phyloP scores from a whole-genome alignment of 2,113 vertebrate species.

The Tachycineta bicolor region DNA sequence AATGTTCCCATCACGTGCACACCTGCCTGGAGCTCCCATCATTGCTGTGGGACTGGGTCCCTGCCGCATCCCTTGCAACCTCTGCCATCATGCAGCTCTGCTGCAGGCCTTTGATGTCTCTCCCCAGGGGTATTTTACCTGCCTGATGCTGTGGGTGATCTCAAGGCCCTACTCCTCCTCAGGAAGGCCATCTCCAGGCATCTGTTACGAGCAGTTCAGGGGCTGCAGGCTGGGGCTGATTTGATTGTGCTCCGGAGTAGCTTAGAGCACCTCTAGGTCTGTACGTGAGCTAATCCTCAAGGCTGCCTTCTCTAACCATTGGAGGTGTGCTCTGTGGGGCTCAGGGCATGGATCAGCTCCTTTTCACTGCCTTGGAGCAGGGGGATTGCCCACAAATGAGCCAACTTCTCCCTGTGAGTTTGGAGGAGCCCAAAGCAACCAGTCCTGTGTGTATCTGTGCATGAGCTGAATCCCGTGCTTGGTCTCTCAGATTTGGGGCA shows the following conservation, averaged over 20 bases:
- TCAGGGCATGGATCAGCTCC: not conserved
- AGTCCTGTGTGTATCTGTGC: accelerated
- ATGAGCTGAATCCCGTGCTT: not conserved
- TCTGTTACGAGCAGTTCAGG: not conserved
- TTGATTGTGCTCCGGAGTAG: not conserved
- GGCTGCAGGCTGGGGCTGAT: not conserved
- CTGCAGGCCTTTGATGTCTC: not conserved
- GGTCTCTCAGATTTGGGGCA: not conserved
- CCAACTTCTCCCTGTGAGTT: accelerated
- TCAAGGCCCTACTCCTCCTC: not conserved
- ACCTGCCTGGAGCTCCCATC: not conserved
- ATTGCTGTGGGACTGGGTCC: accelerated
- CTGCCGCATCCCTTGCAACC: not conserved
- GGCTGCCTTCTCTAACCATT: not conserved
- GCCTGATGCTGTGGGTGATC: not conserved
- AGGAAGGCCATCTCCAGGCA: not conserved
- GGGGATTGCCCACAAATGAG: not conserved
- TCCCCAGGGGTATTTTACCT: not conserved
- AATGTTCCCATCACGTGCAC: not conserved
- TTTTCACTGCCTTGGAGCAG: not conserved
- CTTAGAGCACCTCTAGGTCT: not conserved
- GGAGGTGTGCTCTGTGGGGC: not conserved
- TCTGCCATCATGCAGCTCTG: not conserved
- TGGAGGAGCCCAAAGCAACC: not conserved
- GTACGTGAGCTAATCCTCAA: not conserved